Evolutionary conservation across 2,888 invertebrate genomes (phyloP), one percentile per base, ranked within the genome.

Genomic region (Plutella xylostella): DNA sequence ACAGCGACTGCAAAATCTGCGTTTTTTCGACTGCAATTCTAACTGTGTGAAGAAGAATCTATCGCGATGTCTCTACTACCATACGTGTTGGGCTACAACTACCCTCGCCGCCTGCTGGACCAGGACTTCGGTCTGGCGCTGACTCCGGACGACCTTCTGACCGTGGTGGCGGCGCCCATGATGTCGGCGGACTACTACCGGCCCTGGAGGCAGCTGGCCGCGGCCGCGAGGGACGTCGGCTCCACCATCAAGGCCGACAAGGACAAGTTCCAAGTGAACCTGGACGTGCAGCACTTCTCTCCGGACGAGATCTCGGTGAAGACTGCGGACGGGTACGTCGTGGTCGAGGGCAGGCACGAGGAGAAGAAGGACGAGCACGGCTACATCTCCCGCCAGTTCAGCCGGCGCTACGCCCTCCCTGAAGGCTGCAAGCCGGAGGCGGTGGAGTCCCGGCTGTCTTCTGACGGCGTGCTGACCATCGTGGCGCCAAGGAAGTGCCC

Each of bases 231-330:
- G 43, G 86, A 85, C 56, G 66, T 84, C 34, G 84, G 76, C 1
- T 85, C 84, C 2, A 84, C 74, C 20, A 76, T 88, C 45, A 69
- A 74, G 21, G 61, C 66, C 1, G 82, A 85, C 54, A 78, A 83
- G 18, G 77, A 87, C 37, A 75, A 67, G 46, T 90, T 88, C 57
- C 87, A 88, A 60, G 86, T 90, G 1, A 87, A 86, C 55, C 67
- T 92, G 55, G 92, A 92, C 58, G 91, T 92, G 1, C 88, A 89
- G 51, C 90, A 92, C 52, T 93, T 92, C 56, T 68, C 86, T 2
- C 92, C 92, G 0, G 86, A 88, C 39, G 92, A 93, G 60, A 87
- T 93, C 35, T 79, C 85, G 0, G 92, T 93, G 1, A 92, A 91
- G 65, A 90, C 89, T 0, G 84, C 86, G 0, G 91, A 90, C 42